Evolutionary conservation across 2,888 invertebrate species (phyloP).

Genomic region (Cacoxenus indagator): DNA sequence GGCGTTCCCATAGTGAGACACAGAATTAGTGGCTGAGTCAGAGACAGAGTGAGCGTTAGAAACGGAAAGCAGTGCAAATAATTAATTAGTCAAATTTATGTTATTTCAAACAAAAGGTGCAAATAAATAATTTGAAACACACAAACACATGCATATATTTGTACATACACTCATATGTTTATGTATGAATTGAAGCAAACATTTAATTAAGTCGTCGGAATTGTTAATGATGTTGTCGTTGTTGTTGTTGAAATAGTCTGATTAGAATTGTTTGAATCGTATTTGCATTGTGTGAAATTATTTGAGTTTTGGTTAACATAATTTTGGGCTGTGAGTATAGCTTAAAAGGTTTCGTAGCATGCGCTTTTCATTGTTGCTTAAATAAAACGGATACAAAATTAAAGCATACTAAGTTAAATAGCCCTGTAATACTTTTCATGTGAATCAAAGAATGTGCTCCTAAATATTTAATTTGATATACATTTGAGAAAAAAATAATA

Average conservation of each 20-base stretch:
- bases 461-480: too few relatives aligned
- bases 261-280: background rate
- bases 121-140: background rate
- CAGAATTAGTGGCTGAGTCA: background rate
- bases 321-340: background rate
- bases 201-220: background rate
- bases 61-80: background rate
- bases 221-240: background rate
- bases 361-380: too few relatives aligned
- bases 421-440: too few relatives aligned
- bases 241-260: background rate
- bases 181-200: background rate
- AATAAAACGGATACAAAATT: too few relatives aligned
- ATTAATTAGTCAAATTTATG: conserved; percentile 8
- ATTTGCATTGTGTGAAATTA: background rate
- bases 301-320: background rate
- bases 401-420: too few relatives aligned
- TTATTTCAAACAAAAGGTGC: background rate
- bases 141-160: background rate
- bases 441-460: too few relatives aligned
- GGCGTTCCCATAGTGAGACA: background rate
- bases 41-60: background rate
- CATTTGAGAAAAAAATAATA: too few relatives aligned
- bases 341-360: too few relatives aligned
- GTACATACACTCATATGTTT: background rate